A percentile compares a stretch with the other conserved stretches of the same genome.
Conservation (phyloP, 1,140 invertebrate species). For the Phortica variegata region DNA sequence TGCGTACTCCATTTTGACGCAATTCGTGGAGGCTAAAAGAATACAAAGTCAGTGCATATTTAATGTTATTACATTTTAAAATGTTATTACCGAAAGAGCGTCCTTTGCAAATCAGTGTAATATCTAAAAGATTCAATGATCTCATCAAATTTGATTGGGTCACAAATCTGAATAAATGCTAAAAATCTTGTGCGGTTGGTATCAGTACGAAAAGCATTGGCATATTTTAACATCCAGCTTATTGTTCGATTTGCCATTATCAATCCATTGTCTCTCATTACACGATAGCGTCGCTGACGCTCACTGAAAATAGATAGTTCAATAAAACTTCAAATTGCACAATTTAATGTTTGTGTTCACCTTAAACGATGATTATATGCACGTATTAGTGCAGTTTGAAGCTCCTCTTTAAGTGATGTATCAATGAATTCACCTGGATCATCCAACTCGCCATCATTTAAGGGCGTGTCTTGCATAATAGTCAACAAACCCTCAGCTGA, state of each 20-base stretch:
- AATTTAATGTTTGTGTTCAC: constrained; percentile 19
- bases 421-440: constrained; percentile 6
- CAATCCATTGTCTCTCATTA: constrained; percentile 78
- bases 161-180: constrained; percentile 72
- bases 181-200: constrained; percentile 64
- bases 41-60: too few species aligned
- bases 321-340: background rate
- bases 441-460: constrained; percentile 36
- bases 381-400: constrained; percentile 64
- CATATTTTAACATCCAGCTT: constrained; percentile 59
- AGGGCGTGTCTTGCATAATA: constrained; percentile 56
- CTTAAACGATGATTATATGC: constrained; percentile 49
- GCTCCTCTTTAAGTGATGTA: constrained; percentile 46
- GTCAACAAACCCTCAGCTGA: constrained; percentile 75
- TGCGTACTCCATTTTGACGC: constrained; percentile 70
- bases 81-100: constrained; percentile 62
- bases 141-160: constrained; percentile 73
- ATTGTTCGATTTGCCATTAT: constrained; percentile 70
- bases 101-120: constrained; percentile 68
- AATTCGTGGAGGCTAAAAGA: constrained; percentile 65
- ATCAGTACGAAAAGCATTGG: constrained; percentile 35
- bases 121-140: constrained; percentile 74
- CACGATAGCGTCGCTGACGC: constrained; percentile 67
- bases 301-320: constrained; percentile 58
- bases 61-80: too few species aligned